Percentiles rank a stretch among this genome's conserved stretches.
Conservation (phyloP, 64 coral and sea anemone species). For the Montipora sp. region DNA sequence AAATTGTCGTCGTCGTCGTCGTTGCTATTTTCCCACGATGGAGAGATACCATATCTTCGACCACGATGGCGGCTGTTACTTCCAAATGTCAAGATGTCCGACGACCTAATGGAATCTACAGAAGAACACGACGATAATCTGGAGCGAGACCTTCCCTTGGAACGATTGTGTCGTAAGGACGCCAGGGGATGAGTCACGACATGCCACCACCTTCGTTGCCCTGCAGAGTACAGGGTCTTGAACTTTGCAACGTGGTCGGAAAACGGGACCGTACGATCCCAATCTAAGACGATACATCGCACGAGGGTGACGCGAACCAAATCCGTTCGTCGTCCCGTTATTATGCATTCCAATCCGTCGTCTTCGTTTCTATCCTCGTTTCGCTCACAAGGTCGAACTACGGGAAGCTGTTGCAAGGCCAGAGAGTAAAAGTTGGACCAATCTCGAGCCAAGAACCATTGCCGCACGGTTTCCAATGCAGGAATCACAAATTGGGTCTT, state of each 20-base stretch:
- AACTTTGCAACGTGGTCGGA: neutral
- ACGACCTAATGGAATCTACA: neutral
- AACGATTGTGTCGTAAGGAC: neutral
- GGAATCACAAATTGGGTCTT: neutral
- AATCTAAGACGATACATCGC: neutral
- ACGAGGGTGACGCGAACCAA: neutral
- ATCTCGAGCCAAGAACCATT: neutral
- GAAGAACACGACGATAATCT: neutral
- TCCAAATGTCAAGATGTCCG: no score
- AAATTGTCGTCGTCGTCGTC: neutral
- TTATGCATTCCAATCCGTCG: neutral
- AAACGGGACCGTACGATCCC: neutral
- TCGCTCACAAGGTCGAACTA: neutral
- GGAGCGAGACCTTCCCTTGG: neutral
- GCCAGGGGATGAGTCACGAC: neutral
- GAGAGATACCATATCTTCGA: neutral
- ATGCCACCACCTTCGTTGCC: neutral
- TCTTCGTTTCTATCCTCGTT: neutral
- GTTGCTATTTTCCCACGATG: neutral
- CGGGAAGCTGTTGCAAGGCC: neutral
- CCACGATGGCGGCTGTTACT: neutral
- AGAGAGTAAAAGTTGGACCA: neutral
- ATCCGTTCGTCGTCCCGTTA: neutral
- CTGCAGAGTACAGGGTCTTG: neutral
- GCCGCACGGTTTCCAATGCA: neutral